Conservation (phyloP, 2,797 vertebrate genomes). For the Pipistrellus nathusii region DNA sequence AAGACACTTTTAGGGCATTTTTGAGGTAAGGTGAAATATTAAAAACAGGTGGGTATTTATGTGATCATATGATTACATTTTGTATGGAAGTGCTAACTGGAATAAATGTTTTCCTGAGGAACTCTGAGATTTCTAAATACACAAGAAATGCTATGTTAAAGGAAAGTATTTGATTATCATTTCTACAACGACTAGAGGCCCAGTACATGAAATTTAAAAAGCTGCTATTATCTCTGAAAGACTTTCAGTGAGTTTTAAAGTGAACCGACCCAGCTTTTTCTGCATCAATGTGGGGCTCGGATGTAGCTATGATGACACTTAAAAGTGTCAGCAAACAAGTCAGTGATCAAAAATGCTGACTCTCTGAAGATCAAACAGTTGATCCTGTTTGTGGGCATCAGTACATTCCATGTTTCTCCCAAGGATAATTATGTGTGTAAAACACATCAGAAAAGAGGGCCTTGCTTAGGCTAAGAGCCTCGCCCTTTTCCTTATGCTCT, state of each 20-base stretch:
- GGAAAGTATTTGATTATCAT: slow-evolving; percentile 1
- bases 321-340: slow-evolving; percentile 62
- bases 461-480: not conserved
- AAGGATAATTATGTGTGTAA: slow-evolving; percentile 56
- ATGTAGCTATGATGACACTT: slow-evolving; percentile 21
- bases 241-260: not conserved
- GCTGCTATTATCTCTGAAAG: not conserved
- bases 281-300: not conserved
- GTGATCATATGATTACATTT: not conserved
- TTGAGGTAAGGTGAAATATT: slow-evolving; percentile 1
- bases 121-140: slow-evolving; percentile 58
- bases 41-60: slow-evolving; percentile 37
- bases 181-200: not conserved
- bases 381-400: slow-evolving; percentile 39
- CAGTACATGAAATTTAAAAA: too few species aligned
- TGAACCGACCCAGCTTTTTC: slow-evolving; percentile 11
- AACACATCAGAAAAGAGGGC: slow-evolving; percentile 53
- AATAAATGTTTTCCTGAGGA: slow-evolving; percentile 54
- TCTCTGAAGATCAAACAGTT: slow-evolving; percentile 61
- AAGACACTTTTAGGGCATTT: slow-evolving; percentile 27
- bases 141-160: slow-evolving; percentile 20
- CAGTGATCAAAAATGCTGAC: slow-evolving; percentile 61
- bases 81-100: not conserved
- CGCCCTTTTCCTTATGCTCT: not conserved
- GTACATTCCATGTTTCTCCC: not conserved